A percentile compares a stretch with the other conserved stretches of the same genome.
phyloP scores from a whole-genome alignment of 2,113 vertebrate species.

The Penelope pileata region DNA sequence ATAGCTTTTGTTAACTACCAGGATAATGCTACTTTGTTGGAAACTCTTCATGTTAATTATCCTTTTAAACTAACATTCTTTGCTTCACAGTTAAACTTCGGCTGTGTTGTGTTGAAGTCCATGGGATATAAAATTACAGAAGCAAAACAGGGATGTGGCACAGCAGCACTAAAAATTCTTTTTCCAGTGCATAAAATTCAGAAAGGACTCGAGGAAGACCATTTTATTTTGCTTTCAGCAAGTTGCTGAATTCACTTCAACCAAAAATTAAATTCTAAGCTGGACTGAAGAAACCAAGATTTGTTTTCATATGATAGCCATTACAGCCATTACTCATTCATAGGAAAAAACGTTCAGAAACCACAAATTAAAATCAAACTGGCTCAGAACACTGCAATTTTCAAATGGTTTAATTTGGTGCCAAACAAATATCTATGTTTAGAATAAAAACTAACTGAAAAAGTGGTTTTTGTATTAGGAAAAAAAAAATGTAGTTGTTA shows the following conservation, averaged over 20 bases:
- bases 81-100: background rate
- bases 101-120: background rate
- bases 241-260: background rate
- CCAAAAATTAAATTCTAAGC: background rate
- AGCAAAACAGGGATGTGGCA: background rate
- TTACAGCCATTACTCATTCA: background rate
- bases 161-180: background rate
- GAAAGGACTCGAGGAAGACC: background rate
- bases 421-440: background rate
- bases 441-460: background rate
- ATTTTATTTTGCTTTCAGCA: background rate
- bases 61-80: background rate
- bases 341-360: background rate
- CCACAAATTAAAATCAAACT: background rate
- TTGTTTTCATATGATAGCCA: background rate
- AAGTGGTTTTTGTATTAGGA: background rate
- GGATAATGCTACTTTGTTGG: background rate
- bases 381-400: background rate
- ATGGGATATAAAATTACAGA: background rate
- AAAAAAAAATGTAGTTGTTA: background rate
- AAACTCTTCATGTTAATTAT: background rate
- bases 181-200: background rate
- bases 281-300: background rate
- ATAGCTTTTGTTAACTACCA: background rate
- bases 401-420: background rate